Evolutionary conservation across 2,113 vertebrate genomes (phyloP), one percentile per base, ranked within the genome.

Genomic region (Blennius ocellaris): DNA sequence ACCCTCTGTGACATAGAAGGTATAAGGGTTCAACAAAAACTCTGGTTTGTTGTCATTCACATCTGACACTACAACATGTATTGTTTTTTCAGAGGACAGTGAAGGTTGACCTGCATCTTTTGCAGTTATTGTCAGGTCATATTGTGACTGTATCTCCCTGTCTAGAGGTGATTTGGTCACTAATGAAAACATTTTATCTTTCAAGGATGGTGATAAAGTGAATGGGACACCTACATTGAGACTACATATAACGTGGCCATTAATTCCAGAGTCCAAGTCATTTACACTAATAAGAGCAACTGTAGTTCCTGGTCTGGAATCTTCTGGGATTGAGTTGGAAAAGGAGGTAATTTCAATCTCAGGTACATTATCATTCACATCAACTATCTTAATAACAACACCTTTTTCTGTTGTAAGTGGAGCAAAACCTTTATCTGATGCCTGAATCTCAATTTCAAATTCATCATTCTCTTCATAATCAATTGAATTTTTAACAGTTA

Each of bases 381-480:
- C 85, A 11, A 70, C n/a, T 58, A 87, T 55, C 0, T 81, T 76
- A 0, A 84, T 80, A 1, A 70, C 64, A 0, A 87, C 76, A 0
- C 1, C 80, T 76, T 84, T 87, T 21, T 87, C 14, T 40, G 76
- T 71, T 0, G 55, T 10, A 0, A 84, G 30, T 5, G 81, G 85
- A 54, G 49, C 59, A 0, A 53, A 0, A 8, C 74, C 82, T 77
- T 86, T 92, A 15, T 94, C 93, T 4, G 88, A 87, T 7, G 90
- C 91, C 2, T 89, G 69, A 6, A 93, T 86, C 52, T 93, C 89
- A 21, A 94, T 81, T 43, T 92, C 85, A 74, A 86, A 92, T 12
- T 8, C 71, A 0, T 92, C 64, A 0, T 61, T 85, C 1, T 79
- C 45, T 21, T 94, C 93, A 60, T 79, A 92, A 21, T 94, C 83